Base-by-base conservation (phyloP, 2,113 vertebrate genomes). In the Chloroceryle aenea region DNA sequence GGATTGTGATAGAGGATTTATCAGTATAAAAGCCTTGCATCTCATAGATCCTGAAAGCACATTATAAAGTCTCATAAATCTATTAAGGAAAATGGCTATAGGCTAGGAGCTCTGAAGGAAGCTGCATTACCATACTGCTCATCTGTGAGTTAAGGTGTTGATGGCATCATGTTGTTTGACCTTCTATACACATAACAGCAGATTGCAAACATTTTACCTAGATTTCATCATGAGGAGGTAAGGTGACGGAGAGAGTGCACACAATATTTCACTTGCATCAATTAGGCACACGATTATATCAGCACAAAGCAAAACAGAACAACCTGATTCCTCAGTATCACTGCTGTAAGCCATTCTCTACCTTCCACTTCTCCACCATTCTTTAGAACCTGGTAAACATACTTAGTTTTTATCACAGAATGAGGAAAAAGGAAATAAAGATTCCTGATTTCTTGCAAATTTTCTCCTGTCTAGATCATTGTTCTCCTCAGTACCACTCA, bases 281-380 rank as follows among this genome's bases (percentile, higher is more conserved):
- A 80, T 93, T 69, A 84, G 9, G 12, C 29, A 59, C 47, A 62
- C 0, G 18, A 55, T 84, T 88, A 64, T 55, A 83, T 55, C 83
- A 95, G 92, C 92, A 90, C 40, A 91, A 83, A 76, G 71, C 47
- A 71, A 73, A 85, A 76, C 59, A 90, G 84, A 95, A 68, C 55
- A 77, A 26, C 18, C 8, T 30, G 68, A 48, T 30, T 88, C 48
- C 83, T 76, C 68, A 66, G 25, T n/a, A 85, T 62, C 3, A 4
- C 34, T 62, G 63, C 27, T 5, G 1, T 12, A 67, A 76, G 71
- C 36, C 72, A 59, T 88, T 55, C 85, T 36, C 72, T 68, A 48
- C 26, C 45, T 83, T 79, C 22, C 43, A 12, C 36, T 85, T 90
- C 42, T 61, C 42, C 1, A 1, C 18, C 8, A 2, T 52, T 83